Evolutionary conservation across 2,113 vertebrate species (phyloP).

Genomic region (Heptranchias perlo): DNA sequence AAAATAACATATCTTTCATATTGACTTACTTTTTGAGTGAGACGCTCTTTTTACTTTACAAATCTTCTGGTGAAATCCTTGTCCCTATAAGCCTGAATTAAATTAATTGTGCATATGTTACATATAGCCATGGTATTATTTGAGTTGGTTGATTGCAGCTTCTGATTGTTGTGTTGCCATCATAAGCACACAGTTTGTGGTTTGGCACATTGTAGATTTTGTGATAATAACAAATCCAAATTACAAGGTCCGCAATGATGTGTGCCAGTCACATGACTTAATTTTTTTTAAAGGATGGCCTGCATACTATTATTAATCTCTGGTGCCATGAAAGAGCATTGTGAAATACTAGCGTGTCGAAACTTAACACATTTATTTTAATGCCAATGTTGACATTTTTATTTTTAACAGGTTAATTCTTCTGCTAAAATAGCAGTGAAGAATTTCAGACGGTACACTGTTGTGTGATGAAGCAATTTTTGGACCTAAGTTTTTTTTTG

Average conservation of each 20-base stretch:
- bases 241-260: background rate
- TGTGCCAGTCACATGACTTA: background rate
- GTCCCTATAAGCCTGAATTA: background rate
- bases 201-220: background rate
- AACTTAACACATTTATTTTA: too few relatives aligned
- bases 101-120: background rate
- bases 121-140: background rate
- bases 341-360: background rate
- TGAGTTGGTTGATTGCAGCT: background rate
- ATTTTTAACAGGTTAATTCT: too few relatives aligned
- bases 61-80: background rate
- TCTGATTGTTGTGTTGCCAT: background rate
- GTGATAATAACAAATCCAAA: background rate
- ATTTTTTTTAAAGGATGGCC: background rate
- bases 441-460: background rate
- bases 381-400: too few relatives aligned
- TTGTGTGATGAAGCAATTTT: background rate
- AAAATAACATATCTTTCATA: background rate
- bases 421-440: background rate
- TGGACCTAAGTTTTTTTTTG: background rate
- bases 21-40: background rate
- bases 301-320: background rate
- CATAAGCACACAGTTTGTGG: background rate
- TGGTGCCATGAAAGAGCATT: background rate
- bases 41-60: background rate